phyloP scores from a whole-genome alignment of 1,140 invertebrate genomes.

The Pseudomyrmex gracilis region DNA sequence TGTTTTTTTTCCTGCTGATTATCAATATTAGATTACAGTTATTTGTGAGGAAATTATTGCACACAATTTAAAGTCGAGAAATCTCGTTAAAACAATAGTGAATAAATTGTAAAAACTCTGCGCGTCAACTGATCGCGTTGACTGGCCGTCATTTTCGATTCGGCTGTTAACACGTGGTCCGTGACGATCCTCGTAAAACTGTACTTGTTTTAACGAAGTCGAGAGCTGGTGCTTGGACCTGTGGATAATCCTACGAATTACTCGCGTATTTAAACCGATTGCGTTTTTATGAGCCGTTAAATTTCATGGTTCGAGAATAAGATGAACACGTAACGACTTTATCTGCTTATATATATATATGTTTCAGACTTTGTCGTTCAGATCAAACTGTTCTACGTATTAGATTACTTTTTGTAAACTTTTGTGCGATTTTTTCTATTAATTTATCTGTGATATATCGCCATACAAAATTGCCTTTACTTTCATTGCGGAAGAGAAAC shows the following conservation, averaged over 20 bases:
- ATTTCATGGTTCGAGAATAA: not conserved
- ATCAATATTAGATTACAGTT: not conserved
- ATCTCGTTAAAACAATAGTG: not conserved
- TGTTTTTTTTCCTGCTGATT: not conserved
- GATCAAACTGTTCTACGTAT: not conserved
- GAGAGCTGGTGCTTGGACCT: not conserved
- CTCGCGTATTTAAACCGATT: conserved; percentile 16
- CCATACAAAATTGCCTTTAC: not conserved
- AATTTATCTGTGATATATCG: conserved; percentile 5
- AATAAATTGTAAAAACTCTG: conserved; percentile 3
- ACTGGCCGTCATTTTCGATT: not conserved
- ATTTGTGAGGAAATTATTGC: not conserved
- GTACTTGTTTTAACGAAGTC: not conserved
- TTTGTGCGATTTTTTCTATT: not conserved
- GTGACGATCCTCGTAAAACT: conserved; percentile 30
- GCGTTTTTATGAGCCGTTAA: conserved; percentile 10
- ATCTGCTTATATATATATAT: not conserved
- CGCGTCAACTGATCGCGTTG: conserved; percentile 4
- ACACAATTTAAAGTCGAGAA: not conserved
- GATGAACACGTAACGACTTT: not conserved
- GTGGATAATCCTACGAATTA: conserved; percentile 36
- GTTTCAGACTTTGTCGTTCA: no score
- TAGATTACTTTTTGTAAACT: not conserved
- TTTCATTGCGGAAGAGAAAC: not conserved
- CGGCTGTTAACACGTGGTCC: conserved; percentile 42